Percentiles rank a stretch among this genome's conserved stretches.
Evolutionary conservation across 2,797 vertebrate genomes (phyloP).

Genomic region (Momotus momota): DNA sequence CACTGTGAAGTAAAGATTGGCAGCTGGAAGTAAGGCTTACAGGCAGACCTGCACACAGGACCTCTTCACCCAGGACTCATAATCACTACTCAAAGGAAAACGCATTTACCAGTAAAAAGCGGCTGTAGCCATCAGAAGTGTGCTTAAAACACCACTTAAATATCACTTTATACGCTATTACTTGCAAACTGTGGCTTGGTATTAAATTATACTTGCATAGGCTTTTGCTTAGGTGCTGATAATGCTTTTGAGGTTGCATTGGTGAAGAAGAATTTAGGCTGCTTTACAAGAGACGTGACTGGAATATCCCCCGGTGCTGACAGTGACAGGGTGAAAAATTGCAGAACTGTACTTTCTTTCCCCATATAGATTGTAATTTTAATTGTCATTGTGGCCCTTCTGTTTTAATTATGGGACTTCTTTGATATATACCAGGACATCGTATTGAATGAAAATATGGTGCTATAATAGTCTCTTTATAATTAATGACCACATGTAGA

Average conservation of each 20-base stretch:
- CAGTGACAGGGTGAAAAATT: constrained; percentile 90
- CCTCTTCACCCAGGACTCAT: constrained; percentile 99
- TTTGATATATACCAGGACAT: constrained; percentile 89
- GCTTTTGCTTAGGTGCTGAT: constrained; percentile 96
- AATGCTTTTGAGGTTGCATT: constrained; percentile 89
- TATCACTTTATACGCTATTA: constrained; percentile 99
- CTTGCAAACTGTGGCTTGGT: constrained; percentile 99
- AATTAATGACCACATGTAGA: constrained; percentile 90
- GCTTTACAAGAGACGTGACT: constrained; percentile 88
- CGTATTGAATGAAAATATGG: constrained; percentile 89
- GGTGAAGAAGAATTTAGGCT: constrained; percentile 88
- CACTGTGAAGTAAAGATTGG: constrained; percentile 95
- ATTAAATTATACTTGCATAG: constrained; percentile 99
- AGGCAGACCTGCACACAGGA: constrained; percentile 96
- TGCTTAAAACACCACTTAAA: constrained; percentile 99
- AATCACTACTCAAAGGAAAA: constrained; percentile 99
- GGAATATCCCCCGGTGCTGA: constrained; percentile 80
- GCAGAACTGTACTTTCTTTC: constrained; percentile 86
- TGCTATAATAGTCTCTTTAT: constrained; percentile 90
- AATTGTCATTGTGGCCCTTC: constrained; percentile 89
- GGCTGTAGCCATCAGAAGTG: constrained; percentile 98
- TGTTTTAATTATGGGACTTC: constrained; percentile 89
- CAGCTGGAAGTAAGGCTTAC: constrained; percentile 98
- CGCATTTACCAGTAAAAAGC: constrained; percentile 97
- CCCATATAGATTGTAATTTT: constrained; percentile 89